Evolutionary conservation across 2,797 vertebrate species (phyloP).

Genomic region (Spondyliosoma cantharus): DNA sequence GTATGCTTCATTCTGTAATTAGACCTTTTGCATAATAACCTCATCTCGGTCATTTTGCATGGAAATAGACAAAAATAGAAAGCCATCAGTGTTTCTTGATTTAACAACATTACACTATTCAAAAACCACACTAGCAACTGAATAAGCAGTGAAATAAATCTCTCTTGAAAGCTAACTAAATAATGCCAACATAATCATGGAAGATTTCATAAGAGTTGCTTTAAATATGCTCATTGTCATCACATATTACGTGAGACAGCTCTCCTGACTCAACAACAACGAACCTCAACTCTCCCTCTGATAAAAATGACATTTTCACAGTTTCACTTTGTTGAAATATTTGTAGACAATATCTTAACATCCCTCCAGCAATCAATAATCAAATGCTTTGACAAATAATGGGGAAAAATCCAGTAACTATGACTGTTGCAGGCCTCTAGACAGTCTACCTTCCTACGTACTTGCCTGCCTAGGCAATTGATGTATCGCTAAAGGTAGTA

Average conservation of each 20-base stretch:
- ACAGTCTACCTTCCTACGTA: no score
- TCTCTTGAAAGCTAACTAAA: slow-evolving; percentile 12
- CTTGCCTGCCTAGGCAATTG: no score
- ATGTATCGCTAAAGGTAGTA: no score
- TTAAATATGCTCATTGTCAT: background rate
- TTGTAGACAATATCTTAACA: no score
- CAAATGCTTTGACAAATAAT: no score
- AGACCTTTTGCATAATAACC: slow-evolving; percentile 43
- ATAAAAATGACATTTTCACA: background rate
- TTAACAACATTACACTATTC: slow-evolving; percentile 36
- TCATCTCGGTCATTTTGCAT: slow-evolving; percentile 27
- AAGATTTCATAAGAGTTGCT: background rate
- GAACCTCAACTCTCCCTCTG: no score
- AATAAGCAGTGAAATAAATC: slow-evolving; percentile 46
- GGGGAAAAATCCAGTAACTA: no score
- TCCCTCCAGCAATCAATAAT: no score
- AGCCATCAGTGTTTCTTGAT: slow-evolving; percentile 23
- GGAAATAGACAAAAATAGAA: slow-evolving; percentile 49
- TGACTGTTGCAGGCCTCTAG: no score
- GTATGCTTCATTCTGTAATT: slow-evolving; percentile 58
- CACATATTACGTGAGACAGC: background rate
- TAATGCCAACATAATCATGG: background rate
- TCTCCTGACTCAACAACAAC: background rate
- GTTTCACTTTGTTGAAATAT: no score
- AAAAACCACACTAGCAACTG: slow-evolving; percentile 24